phyloP scores from a whole-genome alignment of 2,888 invertebrate species.

The Lacanobia wlatinum region DNA sequence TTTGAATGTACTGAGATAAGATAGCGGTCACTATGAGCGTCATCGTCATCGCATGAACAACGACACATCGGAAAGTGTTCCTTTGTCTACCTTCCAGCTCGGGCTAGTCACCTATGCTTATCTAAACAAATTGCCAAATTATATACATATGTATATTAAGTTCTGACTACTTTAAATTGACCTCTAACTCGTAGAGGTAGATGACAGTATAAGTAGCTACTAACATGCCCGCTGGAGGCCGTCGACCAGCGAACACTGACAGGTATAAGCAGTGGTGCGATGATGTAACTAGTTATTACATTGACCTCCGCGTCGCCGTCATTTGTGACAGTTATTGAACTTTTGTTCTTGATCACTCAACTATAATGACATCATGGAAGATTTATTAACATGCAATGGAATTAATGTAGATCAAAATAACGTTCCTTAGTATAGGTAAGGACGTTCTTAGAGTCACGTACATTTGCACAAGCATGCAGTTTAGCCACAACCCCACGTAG shows the following conservation, averaged over 20 bases:
- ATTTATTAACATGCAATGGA: neutral
- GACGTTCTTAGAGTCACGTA: neutral
- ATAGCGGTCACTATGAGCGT: neutral
- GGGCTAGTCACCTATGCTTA: neutral
- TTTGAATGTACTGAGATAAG: slow-evolving; percentile 3
- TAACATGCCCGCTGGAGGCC: slow-evolving; percentile 6
- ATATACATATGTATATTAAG: too few relatives aligned
- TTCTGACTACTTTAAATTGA: slow-evolving; percentile 2
- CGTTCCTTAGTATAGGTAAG: neutral
- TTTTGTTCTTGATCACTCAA: neutral
- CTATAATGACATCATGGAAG: neutral
- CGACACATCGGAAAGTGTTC: neutral
- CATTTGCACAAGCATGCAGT: neutral
- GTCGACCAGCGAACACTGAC: neutral
- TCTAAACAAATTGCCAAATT: neutral
- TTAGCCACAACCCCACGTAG: neutral
- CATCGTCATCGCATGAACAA: neutral
- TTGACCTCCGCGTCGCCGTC: slow-evolving; percentile 11
- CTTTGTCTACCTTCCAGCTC: neutral
- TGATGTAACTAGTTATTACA: slow-evolving; percentile 3
- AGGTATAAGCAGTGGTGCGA: neutral
- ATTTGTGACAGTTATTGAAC: slow-evolving; percentile 23
- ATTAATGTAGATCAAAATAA: neutral
- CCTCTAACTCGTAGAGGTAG: slow-evolving; percentile 12
- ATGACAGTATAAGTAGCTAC: slow-evolving; percentile 7